phyloP scores from a whole-genome alignment of 2,888 invertebrate species.

The Dorcus parallelipipedus region DNA sequence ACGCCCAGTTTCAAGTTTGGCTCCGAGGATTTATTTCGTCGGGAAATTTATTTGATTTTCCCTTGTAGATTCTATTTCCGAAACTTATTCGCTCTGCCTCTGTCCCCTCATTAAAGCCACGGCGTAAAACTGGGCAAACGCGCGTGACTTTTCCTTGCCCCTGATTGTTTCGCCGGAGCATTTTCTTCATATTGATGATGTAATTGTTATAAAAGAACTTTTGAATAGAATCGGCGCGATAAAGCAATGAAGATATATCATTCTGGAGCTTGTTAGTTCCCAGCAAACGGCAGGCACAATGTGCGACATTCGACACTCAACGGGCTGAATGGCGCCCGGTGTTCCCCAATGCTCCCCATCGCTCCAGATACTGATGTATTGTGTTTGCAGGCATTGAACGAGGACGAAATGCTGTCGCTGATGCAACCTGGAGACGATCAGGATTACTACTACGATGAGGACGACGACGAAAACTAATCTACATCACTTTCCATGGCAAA shows the following conservation, averaged over 20 bases:
- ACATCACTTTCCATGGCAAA: not conserved
- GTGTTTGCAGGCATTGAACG: conserved; percentile 37
- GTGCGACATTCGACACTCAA: conserved; percentile 14
- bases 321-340: conserved; percentile 8
- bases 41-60: conserved; percentile 38
- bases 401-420: conserved; percentile 34
- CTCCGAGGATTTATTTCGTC: conserved; percentile 36
- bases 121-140: too few relatives aligned
- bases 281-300: conserved; percentile 16
- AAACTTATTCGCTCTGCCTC: not conserved
- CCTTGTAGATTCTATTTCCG: conserved; percentile 24
- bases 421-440: conserved; percentile 30
- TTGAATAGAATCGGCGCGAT: conserved; percentile 19
- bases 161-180: too few relatives aligned
- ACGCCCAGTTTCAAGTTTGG: conserved; percentile 39
- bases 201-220: conserved; percentile 15
- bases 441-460: conserved; percentile 18
- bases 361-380: conserved; percentile 14
- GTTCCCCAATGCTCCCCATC: conserved; percentile 8
- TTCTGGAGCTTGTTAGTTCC: conserved; percentile 17
- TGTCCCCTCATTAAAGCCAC: not conserved
- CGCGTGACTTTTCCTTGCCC: too few relatives aligned
- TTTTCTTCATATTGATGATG: conserved; percentile 2
- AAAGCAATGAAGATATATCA: conserved; percentile 22
- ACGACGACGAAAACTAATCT: conserved; percentile 1